Evolutionary conservation across 2,113 vertebrate species (phyloP).

Genomic region (Motacilla alba): DNA sequence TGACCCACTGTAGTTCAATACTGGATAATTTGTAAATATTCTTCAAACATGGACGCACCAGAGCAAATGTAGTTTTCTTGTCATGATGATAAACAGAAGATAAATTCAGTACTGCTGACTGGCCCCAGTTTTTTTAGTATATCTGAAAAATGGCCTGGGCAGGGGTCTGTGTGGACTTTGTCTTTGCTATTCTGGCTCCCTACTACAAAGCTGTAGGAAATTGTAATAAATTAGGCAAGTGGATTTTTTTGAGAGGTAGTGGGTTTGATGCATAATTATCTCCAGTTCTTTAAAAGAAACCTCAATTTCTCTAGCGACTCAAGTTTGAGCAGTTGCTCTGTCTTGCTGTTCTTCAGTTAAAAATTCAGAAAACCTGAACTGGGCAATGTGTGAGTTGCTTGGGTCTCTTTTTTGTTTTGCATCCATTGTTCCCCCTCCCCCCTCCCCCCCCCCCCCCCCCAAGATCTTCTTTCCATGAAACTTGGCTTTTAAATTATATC

Average conservation of each 20-base stretch:
- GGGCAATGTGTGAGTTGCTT: accelerated
- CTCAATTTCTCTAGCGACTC: accelerated
- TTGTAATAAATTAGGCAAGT: background rate
- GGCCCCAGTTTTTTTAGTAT: background rate
- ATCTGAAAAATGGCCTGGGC: background rate
- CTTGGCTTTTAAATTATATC: background rate
- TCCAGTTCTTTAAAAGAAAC: background rate
- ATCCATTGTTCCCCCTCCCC: accelerated
- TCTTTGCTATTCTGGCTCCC: background rate
- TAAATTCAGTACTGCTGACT: background rate
- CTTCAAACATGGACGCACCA: background rate
- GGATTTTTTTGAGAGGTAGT: background rate
- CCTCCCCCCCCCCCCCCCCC: accelerated
- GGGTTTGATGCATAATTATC: background rate
- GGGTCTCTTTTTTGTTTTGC: background rate
- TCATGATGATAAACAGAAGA: background rate
- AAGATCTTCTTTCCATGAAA: background rate
- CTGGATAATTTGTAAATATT: background rate
- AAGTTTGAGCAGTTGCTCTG: background rate
- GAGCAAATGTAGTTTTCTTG: background rate
- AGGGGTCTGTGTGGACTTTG: background rate
- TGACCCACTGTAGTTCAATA: background rate
- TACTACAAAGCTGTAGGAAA: background rate
- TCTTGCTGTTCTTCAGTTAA: background rate
- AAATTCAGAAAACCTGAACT: background rate